These are phyloP conservation scores for Andinoacara biseriatus DNA, from an alignment of 2,113 vertebrate genomes.

Conservation along the genomic window DNA sequence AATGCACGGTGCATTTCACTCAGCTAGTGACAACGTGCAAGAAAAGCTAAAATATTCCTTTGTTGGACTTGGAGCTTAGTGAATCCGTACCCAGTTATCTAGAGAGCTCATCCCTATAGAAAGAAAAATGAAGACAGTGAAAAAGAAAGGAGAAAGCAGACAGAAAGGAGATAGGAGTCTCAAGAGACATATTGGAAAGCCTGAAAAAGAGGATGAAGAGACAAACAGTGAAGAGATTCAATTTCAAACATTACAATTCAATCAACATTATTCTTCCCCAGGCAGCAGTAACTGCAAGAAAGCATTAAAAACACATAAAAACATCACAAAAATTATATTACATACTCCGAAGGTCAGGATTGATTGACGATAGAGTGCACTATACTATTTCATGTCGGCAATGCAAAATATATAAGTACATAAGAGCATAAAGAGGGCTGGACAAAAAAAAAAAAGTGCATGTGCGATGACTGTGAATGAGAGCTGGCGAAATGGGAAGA, in stretches of 20 bases:
- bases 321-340: conserved; percentile 50
- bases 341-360: conserved; percentile 46
- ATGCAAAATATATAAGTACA: conserved; percentile 30
- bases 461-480: conserved; percentile 38
- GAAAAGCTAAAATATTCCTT: neutral
- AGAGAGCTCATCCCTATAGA: neutral
- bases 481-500: conserved; percentile 53
- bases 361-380: conserved; percentile 30
- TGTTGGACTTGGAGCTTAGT: neutral
- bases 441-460: conserved; percentile 20
- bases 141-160: conserved; percentile 11
- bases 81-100: conserved; percentile 6
- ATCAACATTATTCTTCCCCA: conserved; percentile 63
- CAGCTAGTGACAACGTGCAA: neutral
- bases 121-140: conserved; percentile 13
- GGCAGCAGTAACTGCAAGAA: conserved; percentile 56
- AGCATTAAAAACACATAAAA: conserved; percentile 62
- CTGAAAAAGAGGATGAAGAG: conserved; percentile 47
- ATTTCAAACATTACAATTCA: conserved; percentile 65
- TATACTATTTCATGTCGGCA: conserved; percentile 21
- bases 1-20: neutral
- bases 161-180: conserved; percentile 29
- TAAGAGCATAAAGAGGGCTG: conserved; percentile 2
- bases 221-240: conserved; percentile 55
- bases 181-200: conserved; percentile 30